These are phyloP conservation scores for Hiodon alosoides DNA, from an alignment of 2,113 vertebrate species.

Conservation along the genomic window DNA sequence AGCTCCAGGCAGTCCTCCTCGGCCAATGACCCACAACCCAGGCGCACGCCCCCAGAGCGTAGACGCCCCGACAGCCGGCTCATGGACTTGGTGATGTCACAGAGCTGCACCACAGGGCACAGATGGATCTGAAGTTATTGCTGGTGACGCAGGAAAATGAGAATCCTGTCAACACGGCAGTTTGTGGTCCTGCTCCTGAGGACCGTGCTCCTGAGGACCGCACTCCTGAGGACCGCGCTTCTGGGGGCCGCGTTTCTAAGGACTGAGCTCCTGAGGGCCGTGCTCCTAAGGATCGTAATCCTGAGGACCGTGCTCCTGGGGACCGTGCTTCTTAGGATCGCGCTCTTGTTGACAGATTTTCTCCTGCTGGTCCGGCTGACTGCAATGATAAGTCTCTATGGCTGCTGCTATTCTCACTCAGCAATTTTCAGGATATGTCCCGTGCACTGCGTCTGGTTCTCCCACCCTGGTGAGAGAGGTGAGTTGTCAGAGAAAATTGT, in stretches of 20 bases:
- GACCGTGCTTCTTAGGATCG: background rate
- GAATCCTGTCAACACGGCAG: constrained; percentile 49
- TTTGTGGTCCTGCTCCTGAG: background rate
- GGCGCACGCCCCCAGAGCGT: constrained; percentile 76
- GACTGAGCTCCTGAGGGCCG: no score
- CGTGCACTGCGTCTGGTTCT: background rate
- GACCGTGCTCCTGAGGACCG: background rate
- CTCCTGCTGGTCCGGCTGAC: constrained; percentile 6
- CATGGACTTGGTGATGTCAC: constrained; percentile 80
- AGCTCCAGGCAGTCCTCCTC: constrained; percentile 57
- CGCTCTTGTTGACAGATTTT: background rate
- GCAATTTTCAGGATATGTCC: background rate
- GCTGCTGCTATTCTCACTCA: background rate
- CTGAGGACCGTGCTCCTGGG: background rate
- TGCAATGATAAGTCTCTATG: background rate
- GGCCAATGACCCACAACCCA: constrained; percentile 71
- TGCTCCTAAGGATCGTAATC: background rate
- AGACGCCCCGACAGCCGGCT: constrained; percentile 84
- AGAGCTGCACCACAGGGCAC: constrained; percentile 70
- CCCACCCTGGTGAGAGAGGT: background rate
- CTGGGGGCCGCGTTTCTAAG: no score
- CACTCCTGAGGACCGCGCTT: background rate
- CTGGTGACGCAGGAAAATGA: constrained; percentile 56
- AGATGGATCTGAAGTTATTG: constrained; percentile 70
- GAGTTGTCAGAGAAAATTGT: background rate